Conservation (phyloP, 2,797 vertebrate species). For the Falco rusticolus region DNA sequence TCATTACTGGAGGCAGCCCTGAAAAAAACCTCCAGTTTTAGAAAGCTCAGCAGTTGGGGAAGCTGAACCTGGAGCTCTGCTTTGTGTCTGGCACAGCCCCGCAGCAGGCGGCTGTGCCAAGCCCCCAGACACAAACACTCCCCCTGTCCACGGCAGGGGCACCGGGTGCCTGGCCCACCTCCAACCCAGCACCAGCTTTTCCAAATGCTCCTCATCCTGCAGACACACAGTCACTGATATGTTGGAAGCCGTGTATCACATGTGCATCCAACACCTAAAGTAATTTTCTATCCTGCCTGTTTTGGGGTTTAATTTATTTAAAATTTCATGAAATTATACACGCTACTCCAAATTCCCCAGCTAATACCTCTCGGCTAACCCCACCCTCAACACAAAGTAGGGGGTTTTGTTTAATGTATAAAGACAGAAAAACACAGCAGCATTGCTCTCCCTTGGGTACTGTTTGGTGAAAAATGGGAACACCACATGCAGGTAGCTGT, state of each 20-base stretch:
- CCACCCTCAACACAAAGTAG: background rate
- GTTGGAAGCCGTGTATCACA: background rate
- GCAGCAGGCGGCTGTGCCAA: background rate
- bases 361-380: background rate
- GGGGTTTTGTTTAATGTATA: background rate
- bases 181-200: background rate
- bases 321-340: background rate
- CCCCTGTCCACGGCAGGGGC: rapidly evolving
- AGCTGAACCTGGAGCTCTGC: background rate
- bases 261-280: background rate
- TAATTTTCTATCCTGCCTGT: background rate
- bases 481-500: background rate
- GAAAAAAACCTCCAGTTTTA: background rate
- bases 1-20: background rate
- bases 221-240: background rate
- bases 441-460: background rate
- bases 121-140: background rate
- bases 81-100: background rate
- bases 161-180: background rate
- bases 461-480: background rate
- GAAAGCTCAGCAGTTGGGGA: background rate
- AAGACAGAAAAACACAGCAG: background rate
- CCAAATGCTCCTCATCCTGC: background rate
- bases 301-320: background rate
- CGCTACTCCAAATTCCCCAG: background rate